Evolutionary conservation across 2,888 invertebrate species (phyloP).

Genomic region (Ethmia dodecea): DNA sequence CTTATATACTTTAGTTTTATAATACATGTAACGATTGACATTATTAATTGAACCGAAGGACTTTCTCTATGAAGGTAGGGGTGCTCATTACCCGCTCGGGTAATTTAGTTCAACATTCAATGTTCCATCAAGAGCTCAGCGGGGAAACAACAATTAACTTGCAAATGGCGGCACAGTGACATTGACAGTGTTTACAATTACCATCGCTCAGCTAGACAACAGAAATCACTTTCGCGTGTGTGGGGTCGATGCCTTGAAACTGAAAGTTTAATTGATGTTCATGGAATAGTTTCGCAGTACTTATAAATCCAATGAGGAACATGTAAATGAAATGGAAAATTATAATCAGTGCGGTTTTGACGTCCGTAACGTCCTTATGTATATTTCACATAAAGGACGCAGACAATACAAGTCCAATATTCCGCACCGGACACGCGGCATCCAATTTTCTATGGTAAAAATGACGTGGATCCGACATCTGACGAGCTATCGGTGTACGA

Average conservation of each 20-base stretch:
- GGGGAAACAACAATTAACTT: slow-evolving; percentile 47
- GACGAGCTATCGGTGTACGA: no score
- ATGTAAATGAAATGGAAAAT: no score
- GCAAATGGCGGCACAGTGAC: slow-evolving; percentile 50
- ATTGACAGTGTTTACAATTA: slow-evolving; percentile 40
- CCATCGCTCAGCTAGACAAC: slow-evolving; percentile 29
- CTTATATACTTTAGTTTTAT: slow-evolving; percentile 27
- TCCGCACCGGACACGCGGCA: no score
- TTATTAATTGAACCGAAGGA: slow-evolving; percentile 24
- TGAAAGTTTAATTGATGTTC: no score
- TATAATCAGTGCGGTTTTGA: no score
- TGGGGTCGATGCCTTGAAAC: slow-evolving; percentile 3
- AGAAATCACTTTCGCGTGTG: slow-evolving; percentile 35
- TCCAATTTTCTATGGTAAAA: no score
- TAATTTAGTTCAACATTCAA: slow-evolving; percentile 35
- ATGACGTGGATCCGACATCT: no score
- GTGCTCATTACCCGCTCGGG: slow-evolving; percentile 37
- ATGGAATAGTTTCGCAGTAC: no score
- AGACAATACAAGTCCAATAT: no score
- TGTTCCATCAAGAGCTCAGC: slow-evolving; percentile 46
- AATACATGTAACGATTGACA: slow-evolving; percentile 20
- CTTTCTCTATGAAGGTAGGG: slow-evolving; percentile 47
- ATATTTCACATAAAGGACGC: no score
- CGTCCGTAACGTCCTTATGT: no score
- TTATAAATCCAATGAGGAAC: no score